Base-by-base conservation (phyloP, 2,113 vertebrate species). In the Dissostichus mawsoni region DNA sequence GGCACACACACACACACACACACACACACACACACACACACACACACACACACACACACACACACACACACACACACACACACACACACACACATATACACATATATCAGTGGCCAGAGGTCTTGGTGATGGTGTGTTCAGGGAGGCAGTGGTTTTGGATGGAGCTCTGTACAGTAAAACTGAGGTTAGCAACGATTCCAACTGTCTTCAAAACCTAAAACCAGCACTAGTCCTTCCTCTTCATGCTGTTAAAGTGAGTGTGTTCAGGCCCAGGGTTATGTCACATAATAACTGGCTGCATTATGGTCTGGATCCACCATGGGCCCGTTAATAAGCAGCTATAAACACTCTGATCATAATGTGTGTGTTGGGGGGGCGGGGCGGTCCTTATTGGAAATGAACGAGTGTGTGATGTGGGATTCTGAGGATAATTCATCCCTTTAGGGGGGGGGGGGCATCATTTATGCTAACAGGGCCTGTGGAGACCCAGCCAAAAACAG, bases 381-480 rank as follows among this genome's bases (percentile, higher is more conserved):
- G 64, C 79, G 61, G 58, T 75, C 63, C 81, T 81, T 67, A 83
- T n/a, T 85, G 83, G 75, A 85, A 90, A 87, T 84, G 82, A 90
- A 87, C 82, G 71, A 77, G 83, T 72, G 83, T 88, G 41, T 87
- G 71, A 79, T 82, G 50, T 82, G 91, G 85, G 87, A 78, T 84
- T 74, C 23, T 4, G 74, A 69, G 69, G 67, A 71, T 83, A 71
- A 76, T 87, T 89, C 84, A 78, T 75, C 87, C 86, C 71, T 87
- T 89, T 77, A 83, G 89, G 61, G 51, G 50, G 11, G 18, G 79
- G 85, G 81, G 82, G 84, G 68, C 77, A 82, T 87, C 78, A 88
- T 89, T 89, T 90, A 88, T 84, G 78, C 88, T 88, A 90, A 89
- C 88, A 84, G 80, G 70, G 81, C 74, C 85, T 83, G 79, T 86